These are phyloP conservation scores for Invenusta paracnida DNA, from an alignment of 2,888 invertebrate genomes.

Conservation along the genomic window DNA sequence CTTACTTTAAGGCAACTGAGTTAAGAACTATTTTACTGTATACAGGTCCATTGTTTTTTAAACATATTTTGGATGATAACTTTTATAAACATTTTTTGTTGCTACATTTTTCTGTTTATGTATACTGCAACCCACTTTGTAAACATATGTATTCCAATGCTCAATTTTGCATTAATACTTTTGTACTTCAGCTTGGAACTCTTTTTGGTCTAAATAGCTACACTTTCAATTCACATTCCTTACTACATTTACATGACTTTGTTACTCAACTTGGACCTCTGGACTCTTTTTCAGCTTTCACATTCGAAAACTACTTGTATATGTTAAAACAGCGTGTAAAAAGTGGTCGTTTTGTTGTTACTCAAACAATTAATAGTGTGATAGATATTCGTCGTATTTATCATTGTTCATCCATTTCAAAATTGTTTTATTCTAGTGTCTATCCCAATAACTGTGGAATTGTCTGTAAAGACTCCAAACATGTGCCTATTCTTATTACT, in stretches of 20 bases:
- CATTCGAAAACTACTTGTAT: constrained; percentile 46
- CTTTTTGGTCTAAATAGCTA: constrained; percentile 44
- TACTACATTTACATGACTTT: constrained; percentile 45
- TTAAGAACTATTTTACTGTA: background rate
- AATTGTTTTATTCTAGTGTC: background rate
- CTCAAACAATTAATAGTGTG: constrained; percentile 3
- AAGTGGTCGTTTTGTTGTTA: constrained; percentile 14
- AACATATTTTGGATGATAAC: constrained; percentile 31
- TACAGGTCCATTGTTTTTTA: constrained; percentile 39
- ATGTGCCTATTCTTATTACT: background rate
- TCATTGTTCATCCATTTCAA: background rate
- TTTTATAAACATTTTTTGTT: constrained; percentile 45
- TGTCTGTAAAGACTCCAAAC: background rate
- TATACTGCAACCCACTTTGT: constrained; percentile 30
- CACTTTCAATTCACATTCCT: constrained; percentile 45
- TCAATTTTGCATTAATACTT: constrained; percentile 40
- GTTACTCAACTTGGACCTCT: constrained; percentile 42
- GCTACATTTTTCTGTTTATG: constrained; percentile 44
- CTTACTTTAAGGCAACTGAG: constrained; percentile 25
- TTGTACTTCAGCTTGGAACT: constrained; percentile 38
- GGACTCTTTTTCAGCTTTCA: constrained; percentile 43
- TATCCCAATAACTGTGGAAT: constrained; percentile 23
- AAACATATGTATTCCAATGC: constrained; percentile 43
- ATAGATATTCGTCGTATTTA: background rate
- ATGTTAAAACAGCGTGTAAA: constrained; percentile 40